Evolutionary conservation across 1,140 invertebrate genomes (phyloP).

Genomic region (Drosophila nannoptera): DNA sequence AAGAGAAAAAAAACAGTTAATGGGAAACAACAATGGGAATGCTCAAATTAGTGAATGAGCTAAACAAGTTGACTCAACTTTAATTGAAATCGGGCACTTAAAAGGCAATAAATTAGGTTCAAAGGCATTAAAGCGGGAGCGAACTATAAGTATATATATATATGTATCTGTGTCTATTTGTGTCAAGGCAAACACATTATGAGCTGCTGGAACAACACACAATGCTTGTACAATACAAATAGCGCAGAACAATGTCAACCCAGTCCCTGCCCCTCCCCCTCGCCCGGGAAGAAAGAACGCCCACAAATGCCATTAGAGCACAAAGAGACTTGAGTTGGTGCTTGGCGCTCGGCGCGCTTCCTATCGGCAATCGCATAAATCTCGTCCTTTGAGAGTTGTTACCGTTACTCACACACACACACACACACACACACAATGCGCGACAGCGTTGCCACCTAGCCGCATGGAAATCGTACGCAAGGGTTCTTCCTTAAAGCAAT

Average conservation of each 20-base stretch:
- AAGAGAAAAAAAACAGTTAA: constrained; percentile 10
- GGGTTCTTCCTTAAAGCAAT: constrained; percentile 66
- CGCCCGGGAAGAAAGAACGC: constrained; percentile 27
- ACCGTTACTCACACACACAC: constrained; percentile 36
- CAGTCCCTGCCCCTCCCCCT: neutral
- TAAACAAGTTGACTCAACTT: constrained; percentile 55
- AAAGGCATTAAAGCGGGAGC: constrained; percentile 18
- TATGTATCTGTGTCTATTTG: neutral
- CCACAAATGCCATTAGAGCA: constrained; percentile 70
- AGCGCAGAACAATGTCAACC: constrained; percentile 51
- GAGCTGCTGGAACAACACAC: constrained; percentile 29
- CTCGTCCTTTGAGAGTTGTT: constrained; percentile 74
- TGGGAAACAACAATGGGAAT: constrained; percentile 46
- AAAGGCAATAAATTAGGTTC: constrained; percentile 61
- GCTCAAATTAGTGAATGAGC: constrained; percentile 62
- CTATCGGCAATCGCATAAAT: constrained; percentile 73
- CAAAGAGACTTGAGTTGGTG: constrained; percentile 38
- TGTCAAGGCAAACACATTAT: constrained; percentile 1
- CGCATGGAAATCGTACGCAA: constrained; percentile 67
- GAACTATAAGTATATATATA: constrained; percentile 12
- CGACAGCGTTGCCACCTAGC: constrained; percentile 65
- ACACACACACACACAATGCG: constrained; percentile 10
- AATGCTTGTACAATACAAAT: constrained; percentile 25
- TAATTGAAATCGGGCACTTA: constrained; percentile 72
- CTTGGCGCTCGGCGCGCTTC: constrained; percentile 19